Evolutionary conservation across 2,888 invertebrate genomes (phyloP).

Genomic region (Eristalis pertinax): DNA sequence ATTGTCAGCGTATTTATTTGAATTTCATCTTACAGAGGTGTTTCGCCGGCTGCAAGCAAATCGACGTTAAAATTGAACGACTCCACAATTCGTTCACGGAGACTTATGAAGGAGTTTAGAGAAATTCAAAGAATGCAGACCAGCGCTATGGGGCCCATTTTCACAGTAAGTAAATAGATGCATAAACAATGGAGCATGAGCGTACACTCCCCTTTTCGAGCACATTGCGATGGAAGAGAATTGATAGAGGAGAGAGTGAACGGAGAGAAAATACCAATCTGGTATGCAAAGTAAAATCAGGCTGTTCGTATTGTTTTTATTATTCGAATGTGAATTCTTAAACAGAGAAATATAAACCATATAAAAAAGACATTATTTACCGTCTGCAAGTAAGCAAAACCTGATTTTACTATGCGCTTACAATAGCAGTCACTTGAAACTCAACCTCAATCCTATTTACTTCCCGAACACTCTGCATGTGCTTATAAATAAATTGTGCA

Average conservation of each 20-base stretch:
- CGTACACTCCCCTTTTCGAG: not conserved
- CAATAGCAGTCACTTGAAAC: slow-evolving; percentile 11
- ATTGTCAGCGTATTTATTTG: not conserved
- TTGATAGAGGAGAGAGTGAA: too few species aligned
- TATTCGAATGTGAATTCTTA: not conserved
- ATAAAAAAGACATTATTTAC: too few species aligned
- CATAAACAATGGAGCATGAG: too few species aligned
- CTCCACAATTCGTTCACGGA: slow-evolving; percentile 87
- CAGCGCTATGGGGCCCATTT: slow-evolving; percentile 87
- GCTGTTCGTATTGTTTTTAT: not conserved
- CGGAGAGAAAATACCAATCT: not conserved
- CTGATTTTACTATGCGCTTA: slow-evolving; percentile 3
- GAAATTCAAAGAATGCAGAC: slow-evolving; percentile 89
- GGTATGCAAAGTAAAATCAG: not conserved
- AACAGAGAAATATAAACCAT: not conserved
- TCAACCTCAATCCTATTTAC: slow-evolving; percentile 24
- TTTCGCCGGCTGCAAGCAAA: slow-evolving; percentile 82
- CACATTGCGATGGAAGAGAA: too few species aligned
- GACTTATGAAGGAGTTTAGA: slow-evolving; percentile 93
- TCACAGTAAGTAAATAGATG: slow-evolving; percentile 83
- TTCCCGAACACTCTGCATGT: not conserved
- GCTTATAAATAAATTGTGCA: not conserved
- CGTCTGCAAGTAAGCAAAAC: not conserved
- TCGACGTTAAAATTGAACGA: slow-evolving; percentile 83
- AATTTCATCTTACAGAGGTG: slow-evolving; percentile 76